Evolutionary conservation across 2,113 vertebrate species (phyloP).

Genomic region (Trachemys scripta): DNA sequence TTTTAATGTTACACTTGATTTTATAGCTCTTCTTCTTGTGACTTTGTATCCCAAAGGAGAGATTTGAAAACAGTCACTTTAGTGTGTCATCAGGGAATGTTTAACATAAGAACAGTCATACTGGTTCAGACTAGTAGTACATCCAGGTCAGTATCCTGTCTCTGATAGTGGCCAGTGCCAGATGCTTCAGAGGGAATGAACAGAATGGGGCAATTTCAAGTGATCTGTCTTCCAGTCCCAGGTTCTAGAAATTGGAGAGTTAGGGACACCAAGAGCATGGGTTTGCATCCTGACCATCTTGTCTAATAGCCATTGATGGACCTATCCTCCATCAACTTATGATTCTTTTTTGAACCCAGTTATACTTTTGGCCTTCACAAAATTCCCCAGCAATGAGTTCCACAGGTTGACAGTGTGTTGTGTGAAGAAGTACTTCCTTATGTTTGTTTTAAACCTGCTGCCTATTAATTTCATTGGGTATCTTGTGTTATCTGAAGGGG

Average conservation of each 20-base stretch:
- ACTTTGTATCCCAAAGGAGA: rapidly evolving
- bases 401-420: neutral
- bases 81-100: neutral
- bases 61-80: neutral
- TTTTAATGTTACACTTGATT: neutral
- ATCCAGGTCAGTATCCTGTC: neutral
- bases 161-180: neutral
- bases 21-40: neutral
- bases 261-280: neutral
- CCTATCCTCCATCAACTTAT: neutral
- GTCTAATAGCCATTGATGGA: neutral
- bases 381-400: neutral
- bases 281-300: neutral
- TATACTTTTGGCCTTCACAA: neutral
- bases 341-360: neutral
- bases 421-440: neutral
- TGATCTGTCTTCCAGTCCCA: neutral
- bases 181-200: neutral
- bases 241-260: neutral
- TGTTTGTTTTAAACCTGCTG: too few relatives aligned
- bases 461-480: neutral
- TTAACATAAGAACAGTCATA: neutral
- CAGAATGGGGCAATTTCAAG: neutral
- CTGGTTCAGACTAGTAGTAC: neutral
- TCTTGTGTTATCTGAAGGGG: neutral